These are phyloP conservation scores for human (Homo sapiens) DNA, from an alignment of 2,113 vertebrate genomes.

Conservation along the genomic window GRCh38 chr11:115779501-115780000, in stretches of 20 bases:
- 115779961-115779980: no score
- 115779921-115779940: no score
- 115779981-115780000: no score
- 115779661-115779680: background rate
- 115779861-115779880: no score
- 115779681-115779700: background rate
- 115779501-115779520: background rate
- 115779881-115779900: no score
- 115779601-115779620: background rate
- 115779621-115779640: background rate
- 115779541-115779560: background rate
- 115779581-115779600: background rate
- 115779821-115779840: no score
- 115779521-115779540: background rate
- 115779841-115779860: no score
- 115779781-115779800: no score
- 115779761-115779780: background rate
- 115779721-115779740: background rate
- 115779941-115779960: no score
- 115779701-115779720: no score
- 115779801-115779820: no score
- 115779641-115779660: background rate
- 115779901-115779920: no score
- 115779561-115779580: background rate
- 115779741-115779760: background rate